Base-by-base conservation (phyloP, 2,113 vertebrate species). In the Myiopsitta monachus region DNA sequence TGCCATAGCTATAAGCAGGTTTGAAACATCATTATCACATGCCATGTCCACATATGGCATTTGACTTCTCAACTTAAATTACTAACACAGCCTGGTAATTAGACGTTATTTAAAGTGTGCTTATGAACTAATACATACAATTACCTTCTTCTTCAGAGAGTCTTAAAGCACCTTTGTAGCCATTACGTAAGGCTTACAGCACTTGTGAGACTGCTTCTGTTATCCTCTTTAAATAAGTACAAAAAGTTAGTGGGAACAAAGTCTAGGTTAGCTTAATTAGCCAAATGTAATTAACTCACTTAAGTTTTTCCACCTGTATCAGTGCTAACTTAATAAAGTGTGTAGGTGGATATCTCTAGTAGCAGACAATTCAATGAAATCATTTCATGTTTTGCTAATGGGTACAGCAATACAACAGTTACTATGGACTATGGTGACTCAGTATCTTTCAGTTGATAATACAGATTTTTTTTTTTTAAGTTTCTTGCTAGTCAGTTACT, bases 401-500 rank as follows among this genome's bases (percentile, higher is more conserved):
- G 26, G 19, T 49, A 77, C 0, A 1, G 28, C 26, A 80, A 67
- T 38, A n/a, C 12, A 76, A 41, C 9, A 77, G 31, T 43, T 70
- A 43, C 31, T 46, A 7, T 2, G 5, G 70, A 52, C 33, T 38
- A 23, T 2, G 7, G 23, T 64, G 31, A 87, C 44, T 38, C 8
- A 33, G 14, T 30, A 36, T 24, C 4, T 57, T 70, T 10, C 61
- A 79, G 11, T 2, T 24, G 19, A 39, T 16, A 54, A 78, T 5
- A 52, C 0, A 59, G 41, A 63, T 43, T 1, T 2, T 3, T 1
- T 44, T 26, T 33, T 1, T 36, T 36, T 15, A 67, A 51, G 24
- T 24, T 72, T 93, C 23, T 70, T 76, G 19, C 22, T 33, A 79
- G 80, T 15, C 39, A 83, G 13, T 36, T 63, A 78, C 31, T 41